Evolutionary conservation across 30 jellyfish, hydroid and myxozoan genomes (phyloP).

Genomic region (Cassiopea xamachana): DNA sequence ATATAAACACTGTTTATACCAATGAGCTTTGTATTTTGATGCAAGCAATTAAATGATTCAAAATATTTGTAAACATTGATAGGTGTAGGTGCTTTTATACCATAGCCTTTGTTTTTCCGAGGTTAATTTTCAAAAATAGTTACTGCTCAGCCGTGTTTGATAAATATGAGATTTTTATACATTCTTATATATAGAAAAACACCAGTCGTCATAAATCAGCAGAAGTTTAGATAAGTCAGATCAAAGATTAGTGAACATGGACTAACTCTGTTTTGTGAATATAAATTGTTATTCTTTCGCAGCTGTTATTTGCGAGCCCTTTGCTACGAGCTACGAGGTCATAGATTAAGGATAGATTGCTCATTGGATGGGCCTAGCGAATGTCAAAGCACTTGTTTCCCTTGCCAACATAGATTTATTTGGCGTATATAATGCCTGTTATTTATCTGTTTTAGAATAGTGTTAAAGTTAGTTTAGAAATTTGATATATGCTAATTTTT

Average conservation of each 20-base stretch:
- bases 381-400: too few species aligned
- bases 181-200: neutral
- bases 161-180: neutral
- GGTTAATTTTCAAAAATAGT: neutral
- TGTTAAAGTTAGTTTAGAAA: too few species aligned
- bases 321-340: too few species aligned
- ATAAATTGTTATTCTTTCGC: too few species aligned
- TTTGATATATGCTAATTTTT: neutral
- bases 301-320: too few species aligned
- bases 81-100: neutral
- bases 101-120: neutral
- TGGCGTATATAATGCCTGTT: too few species aligned
- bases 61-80: neutral
- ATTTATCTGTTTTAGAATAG: too few species aligned
- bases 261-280: too few species aligned
- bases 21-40: neutral
- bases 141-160: neutral
- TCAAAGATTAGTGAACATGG: neutral
- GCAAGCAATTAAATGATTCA: slow-evolving; percentile 3
- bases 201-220: neutral
- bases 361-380: too few species aligned
- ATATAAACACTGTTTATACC: neutral
- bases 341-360: too few species aligned
- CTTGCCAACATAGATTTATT: too few species aligned
- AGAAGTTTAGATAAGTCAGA: neutral